Conservation (phyloP, 2,797 vertebrate species). For the Platyrinchus mystaceus region DNA sequence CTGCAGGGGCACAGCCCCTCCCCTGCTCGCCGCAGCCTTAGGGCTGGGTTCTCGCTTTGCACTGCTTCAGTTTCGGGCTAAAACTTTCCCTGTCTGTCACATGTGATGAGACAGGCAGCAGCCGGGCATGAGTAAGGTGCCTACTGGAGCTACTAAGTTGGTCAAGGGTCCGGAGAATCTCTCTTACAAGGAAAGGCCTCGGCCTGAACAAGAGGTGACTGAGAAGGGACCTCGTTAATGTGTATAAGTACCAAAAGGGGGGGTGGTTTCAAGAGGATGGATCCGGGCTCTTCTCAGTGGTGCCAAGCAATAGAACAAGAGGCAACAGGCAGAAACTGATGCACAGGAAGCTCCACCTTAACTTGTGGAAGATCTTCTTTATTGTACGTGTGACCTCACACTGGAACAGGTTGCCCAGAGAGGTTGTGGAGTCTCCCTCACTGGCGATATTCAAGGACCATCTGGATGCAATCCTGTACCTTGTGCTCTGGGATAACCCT, state of each 20-base stretch:
- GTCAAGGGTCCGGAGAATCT: background rate
- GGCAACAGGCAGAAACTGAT: background rate
- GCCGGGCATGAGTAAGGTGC: background rate
- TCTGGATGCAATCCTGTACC: background rate
- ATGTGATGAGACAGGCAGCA: background rate
- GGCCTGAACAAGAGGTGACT: background rate
- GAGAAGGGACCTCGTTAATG: background rate
- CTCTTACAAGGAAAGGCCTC: background rate
- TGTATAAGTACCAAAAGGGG: background rate
- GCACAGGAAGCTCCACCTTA: background rate
- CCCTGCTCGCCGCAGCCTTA: rapidly evolving
- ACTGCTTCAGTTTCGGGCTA: background rate
- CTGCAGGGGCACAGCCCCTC: rapidly evolving
- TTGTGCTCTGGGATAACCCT: background rate
- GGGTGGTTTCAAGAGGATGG: background rate
- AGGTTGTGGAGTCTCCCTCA: background rate
- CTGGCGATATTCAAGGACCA: background rate
- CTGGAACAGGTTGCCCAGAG: background rate
- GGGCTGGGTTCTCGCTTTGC: background rate
- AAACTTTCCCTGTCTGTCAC: background rate
- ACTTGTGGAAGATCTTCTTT: background rate
- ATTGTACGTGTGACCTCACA: background rate
- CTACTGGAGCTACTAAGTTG: background rate
- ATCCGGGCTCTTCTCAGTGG: background rate
- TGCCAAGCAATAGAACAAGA: background rate